phyloP scores from a whole-genome alignment of 23 tunicate species.

The Styela plicata region DNA sequence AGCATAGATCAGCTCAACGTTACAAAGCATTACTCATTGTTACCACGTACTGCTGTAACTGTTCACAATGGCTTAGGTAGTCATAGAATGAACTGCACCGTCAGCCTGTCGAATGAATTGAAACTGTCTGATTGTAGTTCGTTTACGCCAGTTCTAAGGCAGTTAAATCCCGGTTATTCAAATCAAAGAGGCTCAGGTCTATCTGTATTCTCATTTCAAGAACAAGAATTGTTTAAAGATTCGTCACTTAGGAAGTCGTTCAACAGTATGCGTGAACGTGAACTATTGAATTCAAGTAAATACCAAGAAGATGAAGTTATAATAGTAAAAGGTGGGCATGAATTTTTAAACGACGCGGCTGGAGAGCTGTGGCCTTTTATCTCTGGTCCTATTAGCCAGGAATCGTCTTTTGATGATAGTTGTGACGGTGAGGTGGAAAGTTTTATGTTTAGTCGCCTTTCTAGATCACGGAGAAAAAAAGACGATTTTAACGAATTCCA shows the following conservation, averaged over 20 bases:
- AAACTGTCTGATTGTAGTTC: neutral
- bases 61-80: neutral
- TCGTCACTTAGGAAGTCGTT: neutral
- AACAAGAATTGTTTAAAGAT: neutral
- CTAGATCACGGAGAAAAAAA: neutral
- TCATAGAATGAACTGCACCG: neutral
- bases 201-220: neutral
- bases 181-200: neutral
- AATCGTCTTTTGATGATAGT: constrained; percentile 1
- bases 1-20: neutral
- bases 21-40: neutral
- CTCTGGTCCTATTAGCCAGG: neutral
- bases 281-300: neutral
- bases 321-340: neutral
- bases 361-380: constrained; percentile 3
- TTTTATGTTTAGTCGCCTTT: constrained; percentile 3
- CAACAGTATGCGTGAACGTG: neutral
- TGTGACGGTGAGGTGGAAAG: constrained; percentile 9
- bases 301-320: constrained; percentile 9
- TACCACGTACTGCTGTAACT: neutral
- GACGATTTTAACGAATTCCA: too few relatives aligned
- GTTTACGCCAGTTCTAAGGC: neutral
- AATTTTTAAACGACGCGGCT: neutral
- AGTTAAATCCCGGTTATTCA: neutral
- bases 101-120: neutral